Percentiles rank a stretch among this genome's conserved stretches.
Conservation (phyloP, 2,113 vertebrate species). For the Malurus alboscapulatus region DNA sequence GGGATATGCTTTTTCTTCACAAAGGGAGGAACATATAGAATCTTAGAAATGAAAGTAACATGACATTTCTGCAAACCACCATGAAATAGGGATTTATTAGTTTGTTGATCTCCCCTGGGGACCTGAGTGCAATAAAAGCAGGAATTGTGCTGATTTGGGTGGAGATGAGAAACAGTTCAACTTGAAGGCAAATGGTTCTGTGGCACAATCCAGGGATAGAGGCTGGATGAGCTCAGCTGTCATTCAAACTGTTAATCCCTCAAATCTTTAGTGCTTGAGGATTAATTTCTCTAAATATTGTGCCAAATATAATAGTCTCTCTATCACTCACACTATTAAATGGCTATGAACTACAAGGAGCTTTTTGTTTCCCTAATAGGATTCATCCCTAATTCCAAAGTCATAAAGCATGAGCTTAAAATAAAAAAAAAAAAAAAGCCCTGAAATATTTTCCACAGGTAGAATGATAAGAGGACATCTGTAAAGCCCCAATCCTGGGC, state of each 20-base stretch:
- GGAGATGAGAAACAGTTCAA: constrained; percentile 17
- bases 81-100: constrained; percentile 31
- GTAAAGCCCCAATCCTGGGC: neutral
- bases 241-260: constrained; percentile 46
- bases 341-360: constrained; percentile 22
- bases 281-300: constrained; percentile 69
- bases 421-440: neutral
- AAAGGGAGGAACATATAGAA: neutral
- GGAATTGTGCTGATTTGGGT: neutral
- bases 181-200: constrained; percentile 32
- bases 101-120: constrained; percentile 28
- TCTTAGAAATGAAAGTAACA: neutral
- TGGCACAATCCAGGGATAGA: neutral
- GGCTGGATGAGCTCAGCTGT: constrained; percentile 40
- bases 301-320: constrained; percentile 58
- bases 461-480: neutral
- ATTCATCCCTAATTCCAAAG: constrained; percentile 48
- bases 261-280: constrained; percentile 56
- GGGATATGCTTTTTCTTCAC: neutral
- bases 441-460: neutral
- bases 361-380: constrained; percentile 61
- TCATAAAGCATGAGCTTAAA: neutral
- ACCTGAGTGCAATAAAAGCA: neutral
- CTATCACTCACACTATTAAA: constrained; percentile 11
- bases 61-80: neutral